Base-by-base conservation (phyloP, 2,888 invertebrate species). In the Crematogaster levior region DNA sequence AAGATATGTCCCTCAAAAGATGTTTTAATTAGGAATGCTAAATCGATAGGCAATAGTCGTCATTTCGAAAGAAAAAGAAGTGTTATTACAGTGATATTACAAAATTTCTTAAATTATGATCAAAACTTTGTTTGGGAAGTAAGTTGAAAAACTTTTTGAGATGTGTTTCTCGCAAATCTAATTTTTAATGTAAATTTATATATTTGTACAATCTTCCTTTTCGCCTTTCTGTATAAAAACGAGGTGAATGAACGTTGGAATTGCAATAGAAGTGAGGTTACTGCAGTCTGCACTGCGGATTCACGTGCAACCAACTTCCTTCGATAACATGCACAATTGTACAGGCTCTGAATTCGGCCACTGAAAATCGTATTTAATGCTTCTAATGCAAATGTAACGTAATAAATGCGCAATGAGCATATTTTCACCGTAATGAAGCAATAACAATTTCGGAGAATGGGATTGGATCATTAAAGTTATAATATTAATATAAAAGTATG, bases 231-330 rank as follows among this genome's bases (percentile, higher is more conserved):
- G 43, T 43, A 34, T 73, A 60, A 73, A 21, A 77, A 81, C 58
- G 58, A 80, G 77, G 75, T 84, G 82, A 88, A 86, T 61, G 84
- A 66, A 75, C 81, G 83, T 51, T 65, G 65, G 83, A 75, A 75
- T 73, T 24, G 66, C 63, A 86, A 74, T 72, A 68, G 73, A 83
- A 70, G 56, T 79, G 75, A 84, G 82, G 84, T 89, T 87, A 91
- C 91, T 90, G 92, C 91, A 89, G 92, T 91, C 91, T 92, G 91
- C 92, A 92, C 89, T 92, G 92, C 92, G 86, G 92, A 91, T 91
- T 88, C 88, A 90, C 89, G 88, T 88, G 86, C 82, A 66, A 48
- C 75, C 79, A 84, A 86, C 84, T 86, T 70, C 84, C 65, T 74
- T 63, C 61, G 37, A 53, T 66, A 72, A 61, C 81, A 12, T 70